Evolutionary conservation across 2,113 vertebrate species (phyloP).

Genomic region (Pelmatolapia mariae): DNA sequence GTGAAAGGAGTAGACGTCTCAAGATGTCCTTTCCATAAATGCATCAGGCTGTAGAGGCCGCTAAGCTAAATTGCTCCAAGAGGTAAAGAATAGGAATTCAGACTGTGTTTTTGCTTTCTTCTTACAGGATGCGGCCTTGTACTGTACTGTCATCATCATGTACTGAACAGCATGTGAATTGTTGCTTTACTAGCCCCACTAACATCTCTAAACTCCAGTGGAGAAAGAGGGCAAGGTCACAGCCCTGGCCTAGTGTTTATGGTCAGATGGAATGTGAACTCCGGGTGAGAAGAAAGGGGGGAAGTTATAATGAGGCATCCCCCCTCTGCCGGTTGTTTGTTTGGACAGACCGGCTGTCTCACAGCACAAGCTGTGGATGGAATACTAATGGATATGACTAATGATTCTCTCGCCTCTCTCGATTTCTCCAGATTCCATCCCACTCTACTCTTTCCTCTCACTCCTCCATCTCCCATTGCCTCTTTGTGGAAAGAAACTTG

Average conservation of each 20-base stretch:
- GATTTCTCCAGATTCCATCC: neutral
- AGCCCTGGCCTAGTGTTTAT: constrained; percentile 36
- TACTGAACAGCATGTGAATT: constrained; percentile 29
- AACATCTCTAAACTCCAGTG: constrained; percentile 36
- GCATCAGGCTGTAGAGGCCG: neutral
- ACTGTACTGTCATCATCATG: neutral
- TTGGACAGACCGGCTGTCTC: constrained; percentile 64
- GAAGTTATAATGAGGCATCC: constrained; percentile 51
- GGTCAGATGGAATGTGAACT: constrained; percentile 59
- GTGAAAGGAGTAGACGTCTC: neutral
- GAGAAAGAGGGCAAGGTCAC: constrained; percentile 20
- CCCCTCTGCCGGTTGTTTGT: constrained; percentile 60
- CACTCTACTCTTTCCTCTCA: neutral
- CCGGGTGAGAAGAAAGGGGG: constrained; percentile 32
- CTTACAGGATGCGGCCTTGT: neutral
- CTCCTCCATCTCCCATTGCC: neutral
- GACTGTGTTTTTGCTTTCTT: neutral
- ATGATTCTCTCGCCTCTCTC: constrained; percentile 36
- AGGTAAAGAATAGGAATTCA: neutral
- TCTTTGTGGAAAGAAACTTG: neutral
- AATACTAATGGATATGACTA: constrained; percentile 65
- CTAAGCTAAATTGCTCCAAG: neutral
- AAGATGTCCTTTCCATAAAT: neutral
- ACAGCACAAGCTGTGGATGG: constrained; percentile 45
- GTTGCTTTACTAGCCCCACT: constrained; percentile 3